Conservation (phyloP, 2,797 vertebrate species). For the Sebastes minor region DNA sequence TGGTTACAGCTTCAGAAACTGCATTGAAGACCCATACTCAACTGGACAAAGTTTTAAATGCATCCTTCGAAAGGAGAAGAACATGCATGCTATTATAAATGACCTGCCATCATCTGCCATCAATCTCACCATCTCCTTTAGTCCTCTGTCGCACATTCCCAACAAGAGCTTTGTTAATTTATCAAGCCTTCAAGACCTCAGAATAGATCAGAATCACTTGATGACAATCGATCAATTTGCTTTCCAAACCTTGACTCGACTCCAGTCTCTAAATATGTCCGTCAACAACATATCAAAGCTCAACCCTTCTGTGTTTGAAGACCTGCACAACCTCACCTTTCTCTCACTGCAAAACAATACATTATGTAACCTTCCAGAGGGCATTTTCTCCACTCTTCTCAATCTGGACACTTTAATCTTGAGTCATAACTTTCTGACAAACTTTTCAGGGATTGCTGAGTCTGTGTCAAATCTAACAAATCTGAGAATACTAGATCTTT, state of each 20-base stretch:
- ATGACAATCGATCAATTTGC: constrained; percentile 37
- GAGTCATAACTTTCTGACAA: constrained; percentile 61
- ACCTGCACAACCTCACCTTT: constrained; percentile 70
- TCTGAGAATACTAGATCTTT: constrained; percentile 71
- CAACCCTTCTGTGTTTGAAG: constrained; percentile 63
- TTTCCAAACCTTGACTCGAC: constrained; percentile 69
- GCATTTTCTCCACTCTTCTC: constrained; percentile 70
- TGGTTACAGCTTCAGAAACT: constrained; percentile 82
- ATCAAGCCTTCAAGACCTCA: constrained; percentile 61
- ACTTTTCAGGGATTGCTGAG: constrained; percentile 71
- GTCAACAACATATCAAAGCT: constrained; percentile 71
- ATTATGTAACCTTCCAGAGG: constrained; percentile 63
- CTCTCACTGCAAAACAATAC: constrained; percentile 75
- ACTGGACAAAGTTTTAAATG: constrained; percentile 68
- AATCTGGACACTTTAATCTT: constrained; percentile 67
- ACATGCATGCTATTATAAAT: constrained; percentile 56
- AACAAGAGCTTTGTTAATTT: constrained; percentile 69
- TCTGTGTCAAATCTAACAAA: constrained; percentile 66
- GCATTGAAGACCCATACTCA: constrained; percentile 64
- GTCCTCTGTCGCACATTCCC: constrained; percentile 48
- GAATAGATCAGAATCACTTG: constrained; percentile 65
- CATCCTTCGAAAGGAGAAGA: constrained; percentile 30
- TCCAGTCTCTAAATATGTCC: constrained; percentile 77
- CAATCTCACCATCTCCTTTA: constrained; percentile 72
- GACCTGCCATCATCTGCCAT: constrained; percentile 71